phyloP scores from a whole-genome alignment of 2,888 invertebrate species.

The Hypercompe scribonia region DNA sequence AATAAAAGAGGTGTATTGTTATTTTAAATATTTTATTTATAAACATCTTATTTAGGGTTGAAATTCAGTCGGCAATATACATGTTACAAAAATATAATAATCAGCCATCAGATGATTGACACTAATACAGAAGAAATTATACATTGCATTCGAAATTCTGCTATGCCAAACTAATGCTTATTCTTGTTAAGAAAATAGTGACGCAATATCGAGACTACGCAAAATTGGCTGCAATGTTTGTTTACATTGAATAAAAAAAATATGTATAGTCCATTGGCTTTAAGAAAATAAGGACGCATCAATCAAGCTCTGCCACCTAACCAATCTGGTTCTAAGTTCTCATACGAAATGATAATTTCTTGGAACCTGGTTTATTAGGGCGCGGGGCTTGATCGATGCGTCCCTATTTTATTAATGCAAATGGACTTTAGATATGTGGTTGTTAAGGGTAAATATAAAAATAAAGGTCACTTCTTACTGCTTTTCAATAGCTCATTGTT shows the following conservation, averaged over 20 bases:
- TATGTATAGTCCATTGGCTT: background rate
- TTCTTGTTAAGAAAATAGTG: no score
- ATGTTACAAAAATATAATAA: background rate
- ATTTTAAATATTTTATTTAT: background rate
- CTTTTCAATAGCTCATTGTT: no score
- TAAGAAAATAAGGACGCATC: background rate
- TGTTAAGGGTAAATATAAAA: no score
- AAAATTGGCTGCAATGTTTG: no score
- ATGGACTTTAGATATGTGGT: no score
- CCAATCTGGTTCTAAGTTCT: background rate
- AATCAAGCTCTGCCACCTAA: background rate
- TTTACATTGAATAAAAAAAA: no score
- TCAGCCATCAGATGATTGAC: background rate
- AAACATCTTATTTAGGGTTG: background rate
- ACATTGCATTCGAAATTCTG: background rate
- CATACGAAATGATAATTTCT: no score
- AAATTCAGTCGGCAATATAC: background rate
- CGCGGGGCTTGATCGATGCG: no score
- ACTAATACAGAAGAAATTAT: background rate
- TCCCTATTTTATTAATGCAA: no score
- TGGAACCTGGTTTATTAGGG: no score
- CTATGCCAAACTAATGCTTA: background rate
- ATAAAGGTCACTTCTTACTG: no score
- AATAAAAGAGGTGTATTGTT: background rate
- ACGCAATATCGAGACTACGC: no score